Conservation (phyloP, 2,888 invertebrate genomes). For the Oasisia sp. region DNA sequence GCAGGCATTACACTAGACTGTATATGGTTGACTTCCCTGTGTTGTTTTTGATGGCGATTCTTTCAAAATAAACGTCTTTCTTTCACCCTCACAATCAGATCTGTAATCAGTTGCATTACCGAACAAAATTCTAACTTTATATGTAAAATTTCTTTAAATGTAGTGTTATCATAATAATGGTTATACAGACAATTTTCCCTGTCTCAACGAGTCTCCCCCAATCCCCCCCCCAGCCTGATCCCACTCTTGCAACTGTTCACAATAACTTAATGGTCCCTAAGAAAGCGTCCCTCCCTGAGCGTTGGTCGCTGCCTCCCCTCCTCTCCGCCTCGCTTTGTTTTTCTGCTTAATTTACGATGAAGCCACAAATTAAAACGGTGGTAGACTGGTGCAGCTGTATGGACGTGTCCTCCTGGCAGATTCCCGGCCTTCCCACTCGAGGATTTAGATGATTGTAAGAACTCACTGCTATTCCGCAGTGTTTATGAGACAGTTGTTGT, state of each 20-base stretch:
- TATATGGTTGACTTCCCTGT: too few species aligned
- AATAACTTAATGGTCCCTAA: not conserved
- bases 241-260: not conserved
- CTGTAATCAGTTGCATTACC: not conserved
- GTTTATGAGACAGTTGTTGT: constrained; percentile 3
- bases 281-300: not conserved
- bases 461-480: not conserved
- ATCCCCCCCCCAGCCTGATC: not conserved
- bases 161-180: not conserved
- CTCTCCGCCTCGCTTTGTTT: not conserved
- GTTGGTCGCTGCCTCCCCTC: not conserved
- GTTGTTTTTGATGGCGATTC: too few species aligned
- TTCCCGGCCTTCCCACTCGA: not conserved
- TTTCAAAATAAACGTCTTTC: too few species aligned
- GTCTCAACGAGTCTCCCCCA: not conserved
- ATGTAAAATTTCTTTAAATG: not conserved
- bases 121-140: not conserved
- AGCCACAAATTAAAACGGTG: not conserved
- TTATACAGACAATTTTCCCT: not conserved
- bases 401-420: not conserved
- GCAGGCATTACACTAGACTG: too few species aligned
- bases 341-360: not conserved
- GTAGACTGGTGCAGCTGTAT: not conserved
- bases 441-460: not conserved
- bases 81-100: not conserved